Base-by-base conservation (phyloP, 23 tunicate genomes). In the Botrylloides violaceus region DNA sequence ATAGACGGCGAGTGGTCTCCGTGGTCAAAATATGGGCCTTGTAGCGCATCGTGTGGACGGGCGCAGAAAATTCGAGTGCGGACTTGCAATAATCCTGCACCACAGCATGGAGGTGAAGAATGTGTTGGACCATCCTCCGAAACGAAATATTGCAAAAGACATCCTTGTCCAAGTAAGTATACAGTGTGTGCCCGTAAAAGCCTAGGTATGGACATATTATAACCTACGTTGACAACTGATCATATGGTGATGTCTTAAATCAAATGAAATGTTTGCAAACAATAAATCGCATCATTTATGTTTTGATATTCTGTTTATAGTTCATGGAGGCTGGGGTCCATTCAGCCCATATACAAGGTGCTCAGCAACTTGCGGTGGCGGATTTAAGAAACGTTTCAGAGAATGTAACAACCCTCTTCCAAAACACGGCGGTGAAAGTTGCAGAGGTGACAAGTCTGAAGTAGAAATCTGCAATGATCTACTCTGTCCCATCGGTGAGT, bases 401-500 rank as follows among this genome's bases (percentile, higher is more conserved):
- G 85, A 65, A 34, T 88, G 96, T 59, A 88, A 82, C 84, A 88
- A 88, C 71, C 96, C 96, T 29, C 77, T 70, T 32, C 96, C 96
- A 2, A 58, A 77, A 38, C 61, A 76, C 61, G 96, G 96, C 20
- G 96, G 96, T 36, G 70, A 77, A 66, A 19, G 1, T 20, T 88
- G 96, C 58, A 38, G 76, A 3, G 96, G 96, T 2, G 88, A 72
- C 48, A 19, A 26, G 25, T 71, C 58, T 18, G 77, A 66, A 27
- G 61, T 61, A 6, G 80, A 72, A 57, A 36, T 19, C 2, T 88
- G 96, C 76, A 77, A 53, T 34, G 84, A 70, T 20, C 70, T 68
- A 49, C 2, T 76, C 2, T 88, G 96, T 48, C 96, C 96, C 38
- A 72, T 88, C 43, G 76, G 96, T 88, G 65, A 73, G 96, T 62